Conservation (phyloP, 2,888 invertebrate genomes). For the Aleiodes leptofemur region DNA sequence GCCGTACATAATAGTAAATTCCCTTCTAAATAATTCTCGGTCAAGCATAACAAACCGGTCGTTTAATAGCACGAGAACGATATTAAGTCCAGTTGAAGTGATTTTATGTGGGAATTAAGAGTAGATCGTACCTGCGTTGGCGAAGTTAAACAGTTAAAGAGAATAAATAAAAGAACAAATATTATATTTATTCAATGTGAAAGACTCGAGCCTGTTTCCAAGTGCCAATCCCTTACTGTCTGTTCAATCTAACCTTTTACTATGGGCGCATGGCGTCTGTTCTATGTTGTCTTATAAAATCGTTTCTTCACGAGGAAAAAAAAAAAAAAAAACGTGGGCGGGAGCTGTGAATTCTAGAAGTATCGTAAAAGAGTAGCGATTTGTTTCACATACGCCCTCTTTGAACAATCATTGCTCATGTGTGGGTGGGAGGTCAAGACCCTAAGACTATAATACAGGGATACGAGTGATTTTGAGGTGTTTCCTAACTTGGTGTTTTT, state of each 20-base stretch:
- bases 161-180: conserved; percentile 17
- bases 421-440: conserved; percentile 23
- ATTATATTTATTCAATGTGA: conserved; percentile 30
- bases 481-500: too few relatives aligned
- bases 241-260: conserved; percentile 62
- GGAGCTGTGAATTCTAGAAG: conserved; percentile 27
- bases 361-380: conserved; percentile 27
- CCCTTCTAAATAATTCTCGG: conserved; percentile 35
- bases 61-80: conserved; percentile 18
- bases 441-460: not conserved
- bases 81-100: conserved; percentile 1
- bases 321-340: conserved; percentile 41
- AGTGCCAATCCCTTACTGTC: conserved; percentile 54
- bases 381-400: conserved; percentile 20
- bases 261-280: conserved; percentile 14
- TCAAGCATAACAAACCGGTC: conserved; percentile 13
- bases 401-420: not conserved
- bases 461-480: too few relatives aligned
- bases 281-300: not conserved
- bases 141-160: conserved; percentile 33
- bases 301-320: conserved; percentile 45
- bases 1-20: conserved; percentile 20
- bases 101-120: conserved; percentile 32
- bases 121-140: conserved; percentile 39
- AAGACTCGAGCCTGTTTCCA: conserved; percentile 16